Percentiles rank a stretch among this genome's conserved stretches.
These are phyloP conservation scores for Sminthurinus aureus DNA, from an alignment of 2,888 invertebrate species.

Conservation along the genomic window DNA sequence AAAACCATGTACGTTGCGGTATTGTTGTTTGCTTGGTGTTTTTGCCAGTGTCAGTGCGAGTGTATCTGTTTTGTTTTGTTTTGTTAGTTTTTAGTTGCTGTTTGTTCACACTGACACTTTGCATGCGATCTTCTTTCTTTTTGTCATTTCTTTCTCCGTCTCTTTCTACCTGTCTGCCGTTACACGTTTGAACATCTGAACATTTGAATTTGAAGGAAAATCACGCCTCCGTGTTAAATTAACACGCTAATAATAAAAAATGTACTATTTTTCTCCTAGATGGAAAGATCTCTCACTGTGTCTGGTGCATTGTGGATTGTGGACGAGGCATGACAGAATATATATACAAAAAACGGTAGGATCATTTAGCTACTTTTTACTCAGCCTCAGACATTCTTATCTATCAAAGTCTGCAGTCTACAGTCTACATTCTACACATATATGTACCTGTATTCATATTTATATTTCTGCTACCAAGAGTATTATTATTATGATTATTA, in stretches of 20 bases:
- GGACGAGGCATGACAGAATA: neutral
- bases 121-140: too few species aligned
- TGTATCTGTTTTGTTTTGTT: neutral
- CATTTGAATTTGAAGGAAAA: neutral
- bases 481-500: neutral
- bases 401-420: too few species aligned
- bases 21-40: neutral
- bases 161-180: too few species aligned
- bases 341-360: neutral
- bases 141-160: too few species aligned
- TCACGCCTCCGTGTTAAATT: slow-evolving; percentile 15
- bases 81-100: slow-evolving; percentile 1
- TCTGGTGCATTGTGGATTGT: neutral
- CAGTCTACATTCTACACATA: too few species aligned
- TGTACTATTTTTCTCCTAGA: neutral
- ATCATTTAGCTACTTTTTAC: neutral
- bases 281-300: neutral
- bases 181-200: too few species aligned
- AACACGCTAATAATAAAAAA: neutral
- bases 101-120: neutral
- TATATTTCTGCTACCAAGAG: neutral
- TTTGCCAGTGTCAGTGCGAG: too few species aligned
- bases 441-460: too few species aligned
- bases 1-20: neutral
- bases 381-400: neutral